Evolutionary conservation across 2,797 vertebrate genomes (phyloP), one percentile per base, ranked within the genome.

Genomic region (Pteronotus mesoamericanus): DNA sequence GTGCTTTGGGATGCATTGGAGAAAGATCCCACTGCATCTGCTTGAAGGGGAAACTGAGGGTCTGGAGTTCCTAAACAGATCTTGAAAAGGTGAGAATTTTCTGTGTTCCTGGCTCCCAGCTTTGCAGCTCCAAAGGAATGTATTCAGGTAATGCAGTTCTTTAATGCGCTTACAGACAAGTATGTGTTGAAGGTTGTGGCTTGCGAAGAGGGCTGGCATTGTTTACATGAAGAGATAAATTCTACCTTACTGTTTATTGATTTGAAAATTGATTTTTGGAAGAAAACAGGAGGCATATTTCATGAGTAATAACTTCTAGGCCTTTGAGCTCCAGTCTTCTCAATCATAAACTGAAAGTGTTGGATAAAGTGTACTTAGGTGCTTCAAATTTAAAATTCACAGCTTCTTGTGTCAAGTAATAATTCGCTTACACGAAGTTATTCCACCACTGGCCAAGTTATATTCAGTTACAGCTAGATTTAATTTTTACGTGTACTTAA

Each of bases 251-350:
- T 74, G 4, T 44, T 94, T 71, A 77, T 68, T 90, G 59, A 89
- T 9, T 84, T 55, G n/a, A 59, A 94, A 85, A 69, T 93, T 5
- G 46, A 26, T 51, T 68, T 88, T 94, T 72, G 75, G 19, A 74
- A 78, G 69, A 68, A 94, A 90, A 53, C 7, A 71, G 26, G 68
- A 95, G 8, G 61, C 16, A 2, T 85, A 71, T 82, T 87, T 57
- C 26, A 71, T 92, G 72, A 89, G 10, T 18, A 74, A 34, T 69
- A 55, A 80, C 64, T 68, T 79, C 86, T 9, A 94, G 12, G 19
- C 34, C 39, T 80, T 59, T 92, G 89, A 79, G 46, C 22, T 86
- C 74, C 26, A 26, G 26, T 96, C 16, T 93, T 95, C n/a, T 94
- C 53, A 72, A 53, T 93, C 8, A 84, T 80, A 80, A 91, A 46